phyloP scores from a whole-genome alignment of 2,113 vertebrate species.

The Riparia riparia region DNA sequence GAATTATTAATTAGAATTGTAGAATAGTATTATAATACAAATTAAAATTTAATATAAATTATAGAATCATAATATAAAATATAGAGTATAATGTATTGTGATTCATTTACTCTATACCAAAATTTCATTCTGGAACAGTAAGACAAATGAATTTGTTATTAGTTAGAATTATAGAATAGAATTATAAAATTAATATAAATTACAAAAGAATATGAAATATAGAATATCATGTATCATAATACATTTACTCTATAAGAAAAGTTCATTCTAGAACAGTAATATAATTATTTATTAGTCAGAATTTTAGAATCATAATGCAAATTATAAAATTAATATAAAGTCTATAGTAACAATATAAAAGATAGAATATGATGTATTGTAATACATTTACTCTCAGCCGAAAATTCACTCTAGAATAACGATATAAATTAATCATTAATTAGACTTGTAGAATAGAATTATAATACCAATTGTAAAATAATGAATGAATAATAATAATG shows the following conservation, averaged over 20 bases:
- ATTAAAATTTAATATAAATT: too few species aligned
- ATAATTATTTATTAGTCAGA: not conserved
- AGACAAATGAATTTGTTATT: not conserved
- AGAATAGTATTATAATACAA: not conserved
- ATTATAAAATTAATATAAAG: not conserved
- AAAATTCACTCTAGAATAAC: not conserved
- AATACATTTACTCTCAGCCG: not conserved
- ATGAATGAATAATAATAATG: too few species aligned
- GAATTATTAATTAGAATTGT: not conserved
- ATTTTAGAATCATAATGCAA: not conserved
- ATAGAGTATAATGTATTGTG: not conserved
- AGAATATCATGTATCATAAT: not conserved
- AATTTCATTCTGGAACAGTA: not conserved
- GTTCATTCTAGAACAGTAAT: not conserved
- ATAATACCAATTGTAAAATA: not conserved
- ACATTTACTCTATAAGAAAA: not conserved
- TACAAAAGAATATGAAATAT: not conserved
- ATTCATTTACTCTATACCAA: not conserved
- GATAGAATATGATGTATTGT: too few species aligned
- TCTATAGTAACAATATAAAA: not conserved
- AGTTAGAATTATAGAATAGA: not conserved
- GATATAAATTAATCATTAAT: too few species aligned
- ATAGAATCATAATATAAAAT: not conserved
- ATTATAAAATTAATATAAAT: too few species aligned
- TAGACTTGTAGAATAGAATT: not conserved